Conservation (phyloP, 2,888 invertebrate genomes). For the Orchesella flavescens region DNA sequence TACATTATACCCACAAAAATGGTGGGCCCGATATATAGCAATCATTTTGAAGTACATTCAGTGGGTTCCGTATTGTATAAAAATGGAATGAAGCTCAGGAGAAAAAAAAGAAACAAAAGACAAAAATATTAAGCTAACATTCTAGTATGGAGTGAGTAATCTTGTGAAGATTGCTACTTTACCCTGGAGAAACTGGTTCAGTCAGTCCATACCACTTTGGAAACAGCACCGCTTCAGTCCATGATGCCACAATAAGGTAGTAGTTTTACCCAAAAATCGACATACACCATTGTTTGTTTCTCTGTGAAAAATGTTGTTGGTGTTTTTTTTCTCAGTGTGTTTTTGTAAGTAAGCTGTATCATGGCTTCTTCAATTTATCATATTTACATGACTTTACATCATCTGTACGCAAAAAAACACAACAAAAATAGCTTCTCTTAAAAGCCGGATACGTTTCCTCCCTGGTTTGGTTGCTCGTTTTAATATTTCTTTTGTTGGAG, state of each 20-base stretch:
- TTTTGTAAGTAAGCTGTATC: background rate
- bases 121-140: conserved; percentile 24
- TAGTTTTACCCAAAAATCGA: background rate
- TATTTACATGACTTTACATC: conserved; percentile 1
- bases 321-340: background rate
- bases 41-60: background rate
- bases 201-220: background rate
- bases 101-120: conserved; percentile 41
- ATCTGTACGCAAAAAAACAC: too few relatives aligned
- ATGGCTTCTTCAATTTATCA: conserved; percentile 38
- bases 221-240: background rate
- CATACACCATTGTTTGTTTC: conserved; percentile 38
- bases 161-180: conserved; percentile 54
- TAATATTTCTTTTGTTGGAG: too few relatives aligned
- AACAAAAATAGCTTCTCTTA: too few relatives aligned
- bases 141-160: conserved; percentile 37
- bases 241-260: conserved; percentile 17
- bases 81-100: background rate
- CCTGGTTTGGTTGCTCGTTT: too few relatives aligned
- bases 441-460: too few relatives aligned
- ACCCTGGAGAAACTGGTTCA: conserved; percentile 35
- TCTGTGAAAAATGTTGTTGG: background rate
- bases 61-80: background rate
- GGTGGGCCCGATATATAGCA: background rate
- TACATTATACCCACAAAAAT: background rate